These are phyloP conservation scores for Cryptotis parvus DNA, from an alignment of 2,113 vertebrate genomes.

Conservation along the genomic window DNA sequence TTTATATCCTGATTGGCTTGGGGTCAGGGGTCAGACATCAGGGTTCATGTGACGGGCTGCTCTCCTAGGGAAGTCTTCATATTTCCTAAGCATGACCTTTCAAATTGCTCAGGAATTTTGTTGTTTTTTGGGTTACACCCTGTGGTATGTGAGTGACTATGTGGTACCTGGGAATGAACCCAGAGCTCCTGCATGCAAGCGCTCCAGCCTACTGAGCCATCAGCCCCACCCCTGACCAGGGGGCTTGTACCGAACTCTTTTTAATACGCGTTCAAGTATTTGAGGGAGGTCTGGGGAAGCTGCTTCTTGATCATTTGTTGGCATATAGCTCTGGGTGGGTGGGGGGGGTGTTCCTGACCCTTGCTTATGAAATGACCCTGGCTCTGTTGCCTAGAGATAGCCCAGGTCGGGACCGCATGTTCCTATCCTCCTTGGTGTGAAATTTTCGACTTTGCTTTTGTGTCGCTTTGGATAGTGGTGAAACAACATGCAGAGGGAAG, in stretches of 20 bases:
- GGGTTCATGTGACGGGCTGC: not conserved
- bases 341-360: not conserved
- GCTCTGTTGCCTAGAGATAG: not conserved
- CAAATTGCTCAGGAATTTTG: conserved; percentile 38
- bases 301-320: not conserved
- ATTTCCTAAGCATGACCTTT: conserved; percentile 48
- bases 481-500: conserved; percentile 81
- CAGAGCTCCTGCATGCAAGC: no score
- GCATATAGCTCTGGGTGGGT: not conserved
- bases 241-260: no score
- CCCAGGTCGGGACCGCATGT: conserved; percentile 57
- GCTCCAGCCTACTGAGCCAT: no score
- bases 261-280: not conserved
- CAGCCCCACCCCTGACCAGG: not conserved
- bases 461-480: conserved; percentile 78
- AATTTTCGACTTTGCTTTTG: conserved; percentile 81
- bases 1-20: not conserved
- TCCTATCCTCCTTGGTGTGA: conserved; percentile 78
- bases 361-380: not conserved
- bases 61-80: not conserved
- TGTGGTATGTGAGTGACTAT: no score
- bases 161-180: no score
- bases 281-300: not conserved
- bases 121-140: no score
- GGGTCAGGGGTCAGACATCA: not conserved